Evolutionary conservation across 2,888 invertebrate species (phyloP), one percentile per base, ranked within the genome.

Genomic region (Sisyra terminalis): DNA sequence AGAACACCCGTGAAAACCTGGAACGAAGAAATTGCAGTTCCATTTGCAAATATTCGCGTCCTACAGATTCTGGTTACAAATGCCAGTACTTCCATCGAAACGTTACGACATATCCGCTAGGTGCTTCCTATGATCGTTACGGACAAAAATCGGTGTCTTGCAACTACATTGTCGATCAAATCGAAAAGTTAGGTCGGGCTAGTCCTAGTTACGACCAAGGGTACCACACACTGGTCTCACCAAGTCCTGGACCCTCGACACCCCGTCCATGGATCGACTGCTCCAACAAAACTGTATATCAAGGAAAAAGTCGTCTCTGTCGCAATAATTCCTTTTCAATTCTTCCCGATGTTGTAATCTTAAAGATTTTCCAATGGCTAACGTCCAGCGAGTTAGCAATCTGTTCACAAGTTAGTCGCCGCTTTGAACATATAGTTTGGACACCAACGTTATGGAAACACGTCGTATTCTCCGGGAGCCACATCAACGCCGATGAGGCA

Each of bases 401-500:
- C 58, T 78, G 79, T 59, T 84, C 78, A 2, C 70, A 80, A 43
- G 84, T 85, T 4, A 84, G 83, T 55, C 66, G 78, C 15, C 66
- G 84, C 39, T 83, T 85, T 62, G 81, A 84, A 61, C 69, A 73
- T 48, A 64, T 85, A 24, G 80, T 78, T 31, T 86, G 86, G 86
- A 76, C 78, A 30, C 83, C 85, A 0, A 61, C 69, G 7, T 63
- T 87, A 15, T 87, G 86, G 86, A 70, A 75, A 49, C 69, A 69
- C 35, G 74, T 83, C 39, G 68, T 68, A 18, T 59, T 83, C 37
- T 69, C 72, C 43, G 75, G 77, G 40, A 74, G 70, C 49, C 57
- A 60, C 41, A 57, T 73, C 7, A 69, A 71, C 51, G 78, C 76
- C 1, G 82, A 83, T 60, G 69, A 70, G 51, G 79, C 79, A 7